Base-by-base conservation (phyloP, 2,888 invertebrate genomes). In the Gandaritis pyraliata region DNA sequence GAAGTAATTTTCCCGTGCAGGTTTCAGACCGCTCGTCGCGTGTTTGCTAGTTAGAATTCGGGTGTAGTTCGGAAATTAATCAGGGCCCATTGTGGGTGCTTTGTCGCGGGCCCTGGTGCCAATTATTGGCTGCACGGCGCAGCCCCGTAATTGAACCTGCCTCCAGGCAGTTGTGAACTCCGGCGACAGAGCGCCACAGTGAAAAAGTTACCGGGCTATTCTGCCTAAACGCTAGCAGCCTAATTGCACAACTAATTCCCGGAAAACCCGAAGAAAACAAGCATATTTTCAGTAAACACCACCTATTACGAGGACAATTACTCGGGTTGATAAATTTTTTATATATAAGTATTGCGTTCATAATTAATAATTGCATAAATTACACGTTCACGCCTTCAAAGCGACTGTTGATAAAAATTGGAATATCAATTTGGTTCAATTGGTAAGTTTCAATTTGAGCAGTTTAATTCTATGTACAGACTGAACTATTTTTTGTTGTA, bases 11-110 rank as follows among this genome's bases (percentile, higher is more conserved):
- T 75, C 80, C 74, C 82, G 77, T 76, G 72, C 80, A 76, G 78
- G 79, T 81, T 83, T 80, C 83, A 78, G 30, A 48, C 77, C 77
- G 78, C 70, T 74, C 81, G 81, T 80, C 83, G 83, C 87, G 82
- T 88, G 88, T 89, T 89, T 87, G 87, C 86, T 86, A 86, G 88
- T 90, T 89, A 88, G 88, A 86, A 90, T 90, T 90, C 90, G 91
- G 90, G 82, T 82, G 87, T 85, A 90, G 91, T 91, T 90, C 88
- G 88, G 86, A 91, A 90, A 91, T 91, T 91, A 90, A 91, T 91
- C 91, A 91, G 87, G 74, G 83, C 80, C 87, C 85, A 89, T 90
- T 90, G 90, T 90, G 89, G 89, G 81, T 85, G 88, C 89, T 91
- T 91, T 90, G 90, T 90, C 88, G 87, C 84, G 85, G 80, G 82